Evolutionary conservation across 1,140 invertebrate species (phyloP).

Genomic region (Neodiprion lecontei): DNA sequence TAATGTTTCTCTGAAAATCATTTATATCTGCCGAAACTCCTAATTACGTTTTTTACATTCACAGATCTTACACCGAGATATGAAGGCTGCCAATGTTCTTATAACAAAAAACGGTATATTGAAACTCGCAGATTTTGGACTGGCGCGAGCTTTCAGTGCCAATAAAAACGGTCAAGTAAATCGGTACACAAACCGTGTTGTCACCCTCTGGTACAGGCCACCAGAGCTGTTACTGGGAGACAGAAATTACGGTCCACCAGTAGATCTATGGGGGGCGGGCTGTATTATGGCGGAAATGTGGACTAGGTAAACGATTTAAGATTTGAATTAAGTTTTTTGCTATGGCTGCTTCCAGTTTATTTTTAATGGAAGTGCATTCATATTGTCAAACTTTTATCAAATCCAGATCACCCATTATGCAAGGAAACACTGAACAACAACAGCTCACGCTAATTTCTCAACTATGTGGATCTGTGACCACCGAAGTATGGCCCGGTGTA

Average conservation of each 20-base stretch:
- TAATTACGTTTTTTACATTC: constrained; percentile 18
- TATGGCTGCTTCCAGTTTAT: neutral
- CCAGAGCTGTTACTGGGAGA: constrained; percentile 91
- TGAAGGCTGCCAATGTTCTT: constrained; percentile 99
- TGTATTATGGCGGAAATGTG: constrained; percentile 99
- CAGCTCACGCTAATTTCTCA: constrained; percentile 95
- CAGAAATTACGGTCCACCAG: constrained; percentile 93
- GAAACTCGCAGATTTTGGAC: constrained; percentile 92
- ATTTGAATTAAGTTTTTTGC: neutral
- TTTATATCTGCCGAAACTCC: neutral
- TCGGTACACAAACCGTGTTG: constrained; percentile 96
- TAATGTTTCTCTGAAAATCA: no score
- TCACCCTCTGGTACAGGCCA: constrained; percentile 97
- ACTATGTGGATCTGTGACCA: constrained; percentile 94
- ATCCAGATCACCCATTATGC: constrained; percentile 76
- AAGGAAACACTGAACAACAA: constrained; percentile 95
- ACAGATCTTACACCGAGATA: constrained; percentile 90
- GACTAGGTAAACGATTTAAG: constrained; percentile 70
- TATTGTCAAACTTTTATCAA: constrained; percentile 46
- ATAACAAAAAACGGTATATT: constrained; percentile 96
- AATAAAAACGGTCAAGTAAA: constrained; percentile 87
- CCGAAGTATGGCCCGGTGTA: constrained; percentile 94
- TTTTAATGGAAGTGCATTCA: constrained; percentile 57
- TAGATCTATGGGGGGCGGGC: constrained; percentile 98
- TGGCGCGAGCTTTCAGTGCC: constrained; percentile 91